A percentile compares a stretch with the other conserved stretches of the same genome.
Evolutionary conservation across 2,888 invertebrate species (phyloP).

Genomic region (Emesis furor): DNA sequence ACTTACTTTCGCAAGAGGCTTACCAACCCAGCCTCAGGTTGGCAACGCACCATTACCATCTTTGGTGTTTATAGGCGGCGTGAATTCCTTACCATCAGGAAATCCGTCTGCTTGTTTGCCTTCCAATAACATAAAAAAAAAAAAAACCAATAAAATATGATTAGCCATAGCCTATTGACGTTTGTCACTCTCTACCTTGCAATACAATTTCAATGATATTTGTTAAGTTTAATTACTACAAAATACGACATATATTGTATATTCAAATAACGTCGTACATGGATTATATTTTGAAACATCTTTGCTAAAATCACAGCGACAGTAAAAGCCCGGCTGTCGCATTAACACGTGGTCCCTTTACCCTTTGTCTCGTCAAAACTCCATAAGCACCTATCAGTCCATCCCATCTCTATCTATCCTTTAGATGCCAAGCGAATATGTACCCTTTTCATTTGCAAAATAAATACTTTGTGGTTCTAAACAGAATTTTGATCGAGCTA

Average conservation of each 20-base stretch:
- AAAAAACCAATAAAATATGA: no score
- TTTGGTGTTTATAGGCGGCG: no score
- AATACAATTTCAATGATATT: no score
- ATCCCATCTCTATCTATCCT: conserved; percentile 48
- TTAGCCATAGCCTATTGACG: no score
- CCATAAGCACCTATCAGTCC: conserved; percentile 87
- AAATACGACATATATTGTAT: background rate
- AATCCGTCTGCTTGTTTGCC: no score
- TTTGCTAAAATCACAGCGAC: conserved; percentile 48
- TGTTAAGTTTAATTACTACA: background rate
- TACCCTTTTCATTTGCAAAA: conserved; percentile 41
- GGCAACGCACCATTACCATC: no score
- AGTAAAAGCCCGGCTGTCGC: conserved; percentile 69
- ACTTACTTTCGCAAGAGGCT: no score
- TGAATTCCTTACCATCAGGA: no score
- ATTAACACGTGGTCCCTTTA: conserved; percentile 86
- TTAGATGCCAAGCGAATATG: conserved; percentile 32
- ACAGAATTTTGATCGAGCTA: conserved; percentile 79
- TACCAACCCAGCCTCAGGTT: no score
- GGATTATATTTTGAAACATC: conserved; percentile 40
- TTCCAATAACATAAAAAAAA: no score
- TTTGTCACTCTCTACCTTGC: no score
- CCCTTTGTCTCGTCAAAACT: conserved; percentile 88
- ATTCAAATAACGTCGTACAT: background rate
- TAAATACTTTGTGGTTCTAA: conserved; percentile 31